Base-by-base conservation (phyloP, 2,797 vertebrate species). In the Eulemur rubriventer region DNA sequence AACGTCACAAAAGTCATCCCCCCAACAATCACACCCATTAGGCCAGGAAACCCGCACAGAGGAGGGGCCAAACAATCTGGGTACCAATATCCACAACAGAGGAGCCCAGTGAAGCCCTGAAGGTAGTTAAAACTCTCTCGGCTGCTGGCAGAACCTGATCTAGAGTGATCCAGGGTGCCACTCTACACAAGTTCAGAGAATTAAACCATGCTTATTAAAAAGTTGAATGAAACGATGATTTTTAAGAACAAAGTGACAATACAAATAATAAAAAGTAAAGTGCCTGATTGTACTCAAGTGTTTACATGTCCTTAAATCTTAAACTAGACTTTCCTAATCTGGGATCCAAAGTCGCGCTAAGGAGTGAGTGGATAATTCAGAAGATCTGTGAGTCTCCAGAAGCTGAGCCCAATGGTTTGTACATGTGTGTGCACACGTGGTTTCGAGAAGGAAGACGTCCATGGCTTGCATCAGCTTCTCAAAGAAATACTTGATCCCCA, bases 291-390 rank as follows among this genome's bases (percentile, higher is more conserved):
- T 65, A 41, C 18, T 22, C 33, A 14, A 16, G 48, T 17, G 22
- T 30, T 94, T 73, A n/a, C 26, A 63, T n/a, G 73, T 94, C 35
- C 82, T 91, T 67, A n/a, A 76, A 82, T 69, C 85, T 88, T 43
- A 79, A 91, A 65, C 24, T 50, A 89, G 63, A 75, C 33, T 38
- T 61, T 76, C 50, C 26, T 88, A 76, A 85, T 24, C 26, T 7
- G 18, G 52, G n/a, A 59, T 24, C 57, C 20, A 50, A 73, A 84
- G n/a, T 9, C 13, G 26, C 28, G 5, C 43, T 7, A 20, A 13
- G 20, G 57, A 72, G 4, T 9, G 26, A 72, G 50, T 14, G 30
- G 13, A 28, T 28, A 7, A 26, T 30, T 73, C 75, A 61, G 33
- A 38, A 52, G 63, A 69, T 57, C 50, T 5, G 46, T 8, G 3